Evolutionary conservation across 2,888 invertebrate species (phyloP), one percentile per base, ranked within the genome.

Genomic region (Dromius quadrimaculatus): DNA sequence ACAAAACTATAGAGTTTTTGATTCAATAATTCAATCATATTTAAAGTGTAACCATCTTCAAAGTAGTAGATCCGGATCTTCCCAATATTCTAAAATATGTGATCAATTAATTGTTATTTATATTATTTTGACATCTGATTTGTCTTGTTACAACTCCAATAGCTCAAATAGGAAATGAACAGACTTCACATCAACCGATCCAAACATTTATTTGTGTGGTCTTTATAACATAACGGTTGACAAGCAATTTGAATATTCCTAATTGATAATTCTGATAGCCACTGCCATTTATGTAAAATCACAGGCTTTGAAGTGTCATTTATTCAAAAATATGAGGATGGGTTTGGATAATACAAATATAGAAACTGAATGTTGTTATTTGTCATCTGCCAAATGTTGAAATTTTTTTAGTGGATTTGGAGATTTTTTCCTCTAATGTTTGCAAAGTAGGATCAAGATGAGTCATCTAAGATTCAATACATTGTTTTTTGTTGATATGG

Each of bases 111-210:
- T 66, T 66, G 66, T 34, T 36, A 66, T 54, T 57, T 36, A 66
- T 65, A 65, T 65, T 65, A 50, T 65, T 65, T 50, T 36, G 66
- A 66, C 54, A 20, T 59, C 34, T 36, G 50, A 32, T 19, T 34
- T 13, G 17, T 15, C n/a, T n/a, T n/a, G n/a, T 9, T 20, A n/a
- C 36, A 19, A 38, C 23, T 54, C 17, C 11, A 28, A 63, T 63
- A 17, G n/a, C 66, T 57, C 41, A 66, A 66, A 66, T 57, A 66
- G 66, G 66, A 66, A 66, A 41, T 41, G 66, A 45, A 20, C 11
- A 47, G 20, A 9, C 43, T 28, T 57, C 32, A 15, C 32, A 4
- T 2, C 59, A 47, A 11, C 47, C 22, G 15, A 19, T 47, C 47
- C 13, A 41, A 41, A 41, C 11, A 11, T 15, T 23, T 54, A 8